Evolutionary conservation across 2,113 vertebrate genomes (phyloP), one percentile per base, ranked within the genome.

Genomic region (Progne subis): DNA sequence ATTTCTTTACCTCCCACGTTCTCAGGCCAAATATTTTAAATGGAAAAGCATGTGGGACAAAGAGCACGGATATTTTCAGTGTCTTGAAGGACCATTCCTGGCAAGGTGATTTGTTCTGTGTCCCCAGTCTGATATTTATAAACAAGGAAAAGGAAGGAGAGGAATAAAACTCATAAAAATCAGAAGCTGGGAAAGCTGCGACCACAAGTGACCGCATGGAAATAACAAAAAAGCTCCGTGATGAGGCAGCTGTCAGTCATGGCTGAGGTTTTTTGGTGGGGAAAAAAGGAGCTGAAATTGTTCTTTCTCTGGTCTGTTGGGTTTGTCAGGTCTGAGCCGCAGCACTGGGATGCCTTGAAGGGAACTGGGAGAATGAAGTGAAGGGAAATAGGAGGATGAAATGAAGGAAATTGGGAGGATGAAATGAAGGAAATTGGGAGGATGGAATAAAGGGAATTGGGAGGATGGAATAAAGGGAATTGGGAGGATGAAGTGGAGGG

Each of bases 11-110:
- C 50, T 82, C 67, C 78, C 86, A 57, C 24, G 4, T 63, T 84
- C 85, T 82, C 82, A 26, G 25, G 90, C 71, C n/a, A 81, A 89
- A 86, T 53, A 34, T 83, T 79, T 61, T 85, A 87, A 94, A 81
- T 55, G 47, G 90, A 77, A 96, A 92, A 90, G 47, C 87, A 80
- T 68, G 60, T 67, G 86, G 75, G 90, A 74, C 81, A 92, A 5
- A 11, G n/a, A 87, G 11, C 39, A 19, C 43, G 65, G 70, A 9
- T 75, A 75, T 87, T 56, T 39, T 41, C 68, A 34, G 0, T 37
- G 71, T 8, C 72, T 81, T 86, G 78, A 88, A 53, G 67, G 86
- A 49, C 37, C 39, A 2, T 86, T 92, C 71, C 68, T 12, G 14
- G 71, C 63, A 69, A 92, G 67, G 83, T 77, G 49, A 39, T 83